Evolutionary conservation across 2,797 vertebrate genomes (phyloP), one percentile per base, ranked within the genome.

Genomic region (Iguana delicatissima): DNA sequence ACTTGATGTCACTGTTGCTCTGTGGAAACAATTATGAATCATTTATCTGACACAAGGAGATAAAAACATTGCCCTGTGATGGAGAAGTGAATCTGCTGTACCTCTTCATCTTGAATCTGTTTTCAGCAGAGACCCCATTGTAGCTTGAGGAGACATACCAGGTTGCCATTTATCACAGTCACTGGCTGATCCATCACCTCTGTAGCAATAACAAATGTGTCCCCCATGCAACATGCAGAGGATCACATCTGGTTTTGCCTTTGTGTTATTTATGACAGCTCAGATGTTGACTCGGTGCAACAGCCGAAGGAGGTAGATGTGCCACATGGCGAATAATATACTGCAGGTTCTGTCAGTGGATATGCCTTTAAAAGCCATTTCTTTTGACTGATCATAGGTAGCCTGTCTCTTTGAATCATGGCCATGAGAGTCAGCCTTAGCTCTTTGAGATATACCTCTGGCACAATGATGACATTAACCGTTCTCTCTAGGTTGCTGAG

Each of bases 241-340:
- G 74, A 86, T 50, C 89, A 91, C 89, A 91, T 92, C 89, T 95
- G 91, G 84, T 86, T 93, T 85, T 82, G 87, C 74, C 82, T 90
- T 38, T 6, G 0, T 52, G 91, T 93, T 94, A 88, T 93, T 95
- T 91, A 85, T 32, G 57, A 42, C 1, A 0, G 73, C 91, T 91
- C 89, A 85, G 84, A 89, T 89, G 89, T 64, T 93, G 89, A 83
- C 52, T 2, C 0, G 3, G 20, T 79, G 88, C 91, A 87, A 84
- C 86, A 89, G 89, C 67, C 84, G 86, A 92, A 79, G 64, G 88
- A 86, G 50, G 87, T 85, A 80, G 87, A 77, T 76, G 76, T 22
- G 35, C 77, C 92, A 52, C 72, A 89, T 69, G 81, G n/a, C 8
- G 20, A 35, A 32, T 10, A 91, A 1, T 89, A 12, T 80, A 32